A percentile compares a stretch with the other conserved stretches of the same genome.
Evolutionary conservation across 2,888 invertebrate genomes (phyloP).

Genomic region (Steromphala cineraria): DNA sequence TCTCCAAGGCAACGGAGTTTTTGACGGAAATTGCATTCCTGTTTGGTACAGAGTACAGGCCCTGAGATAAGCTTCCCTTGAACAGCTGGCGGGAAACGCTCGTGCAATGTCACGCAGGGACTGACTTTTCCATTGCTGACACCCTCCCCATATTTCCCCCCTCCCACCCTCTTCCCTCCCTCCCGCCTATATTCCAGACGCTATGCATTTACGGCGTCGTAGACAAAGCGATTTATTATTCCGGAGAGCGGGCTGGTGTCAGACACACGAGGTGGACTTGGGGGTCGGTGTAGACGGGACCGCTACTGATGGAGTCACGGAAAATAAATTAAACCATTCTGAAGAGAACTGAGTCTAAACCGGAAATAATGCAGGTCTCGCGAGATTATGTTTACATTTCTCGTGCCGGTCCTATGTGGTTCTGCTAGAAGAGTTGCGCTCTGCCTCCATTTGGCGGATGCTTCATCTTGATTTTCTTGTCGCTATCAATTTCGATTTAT

Average conservation of each 20-base stretch:
- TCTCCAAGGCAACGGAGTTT: neutral
- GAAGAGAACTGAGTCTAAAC: neutral
- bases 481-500: too few species aligned
- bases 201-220: slow-evolving; percentile 11
- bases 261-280: neutral
- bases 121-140: too few species aligned
- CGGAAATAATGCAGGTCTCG: slow-evolving; percentile 1
- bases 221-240: slow-evolving; percentile 17
- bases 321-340: neutral
- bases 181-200: neutral
- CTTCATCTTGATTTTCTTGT: too few species aligned
- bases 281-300: neutral
- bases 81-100: neutral
- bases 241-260: neutral
- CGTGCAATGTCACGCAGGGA: neutral
- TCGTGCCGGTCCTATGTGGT: too few species aligned
- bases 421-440: too few species aligned
- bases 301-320: neutral
- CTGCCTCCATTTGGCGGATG: too few species aligned
- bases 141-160: neutral
- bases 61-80: neutral
- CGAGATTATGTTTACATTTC: slow-evolving; percentile 6
- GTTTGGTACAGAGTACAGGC: neutral
- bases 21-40: neutral
- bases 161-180: neutral